phyloP scores from a whole-genome alignment of 2,113 vertebrate species.

The Prunella fulvescens region DNA sequence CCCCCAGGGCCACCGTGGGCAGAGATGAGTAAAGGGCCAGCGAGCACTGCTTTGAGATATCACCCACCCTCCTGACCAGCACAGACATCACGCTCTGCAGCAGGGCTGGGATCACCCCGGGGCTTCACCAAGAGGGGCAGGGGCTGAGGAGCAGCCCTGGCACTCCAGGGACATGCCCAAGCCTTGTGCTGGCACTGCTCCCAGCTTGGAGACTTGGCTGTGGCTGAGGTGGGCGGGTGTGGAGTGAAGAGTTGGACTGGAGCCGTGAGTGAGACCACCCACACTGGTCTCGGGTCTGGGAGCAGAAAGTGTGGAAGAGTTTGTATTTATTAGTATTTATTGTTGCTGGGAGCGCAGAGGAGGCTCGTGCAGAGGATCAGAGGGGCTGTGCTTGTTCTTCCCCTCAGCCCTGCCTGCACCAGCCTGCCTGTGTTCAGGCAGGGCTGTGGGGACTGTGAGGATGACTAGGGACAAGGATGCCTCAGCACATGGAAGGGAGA shows the following conservation, averaged over 20 bases:
- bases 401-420: accelerated
- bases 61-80: background rate
- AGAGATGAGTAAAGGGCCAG: background rate
- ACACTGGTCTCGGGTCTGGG: accelerated
- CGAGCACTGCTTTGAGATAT: background rate
- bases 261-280: background rate
- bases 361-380: background rate
- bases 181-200: background rate
- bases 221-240: background rate
- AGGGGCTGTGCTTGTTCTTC: background rate
- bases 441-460: background rate
- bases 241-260: background rate
- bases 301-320: background rate
- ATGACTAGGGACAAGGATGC: too few species aligned
- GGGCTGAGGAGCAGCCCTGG: background rate
- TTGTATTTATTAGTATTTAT: constrained; percentile 70
- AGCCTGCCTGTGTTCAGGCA: accelerated
- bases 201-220: background rate
- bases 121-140: background rate
- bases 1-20: background rate
- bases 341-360: background rate
- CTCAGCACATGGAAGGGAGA: background rate
- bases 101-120: background rate
- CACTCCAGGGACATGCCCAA: background rate
- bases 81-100: background rate